Percentiles rank a stretch among this genome's conserved stretches.
Conservation (phyloP, 1,140 invertebrate species). For the Lineus longissimus region DNA sequence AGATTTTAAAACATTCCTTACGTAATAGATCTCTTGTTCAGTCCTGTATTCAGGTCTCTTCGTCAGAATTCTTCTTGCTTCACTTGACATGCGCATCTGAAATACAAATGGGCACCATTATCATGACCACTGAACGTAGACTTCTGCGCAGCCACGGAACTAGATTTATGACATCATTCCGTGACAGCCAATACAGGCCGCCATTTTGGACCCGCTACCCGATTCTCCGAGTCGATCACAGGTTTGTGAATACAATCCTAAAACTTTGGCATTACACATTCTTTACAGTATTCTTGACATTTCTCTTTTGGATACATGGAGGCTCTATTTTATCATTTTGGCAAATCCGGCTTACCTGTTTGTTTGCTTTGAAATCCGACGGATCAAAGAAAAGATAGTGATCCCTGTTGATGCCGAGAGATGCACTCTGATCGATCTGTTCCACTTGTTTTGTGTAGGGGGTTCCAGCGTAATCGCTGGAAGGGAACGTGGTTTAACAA, state of each 20-base stretch:
- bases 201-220: no score
- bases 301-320: not conserved
- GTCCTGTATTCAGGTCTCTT: constrained; percentile 18
- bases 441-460: not conserved
- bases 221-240: not conserved
- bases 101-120: not conserved
- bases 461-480: not conserved
- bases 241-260: not conserved
- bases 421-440: not conserved
- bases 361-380: constrained; percentile 26
- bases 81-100: constrained; percentile 25
- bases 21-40: constrained; percentile 25
- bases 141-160: not conserved
- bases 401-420: constrained; percentile 18
- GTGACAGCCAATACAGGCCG: not conserved
- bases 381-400: constrained; percentile 28
- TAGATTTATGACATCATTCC: not conserved
- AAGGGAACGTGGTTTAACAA: no score
- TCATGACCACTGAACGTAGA: not conserved
- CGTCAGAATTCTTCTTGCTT: constrained; percentile 26
- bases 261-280: not conserved
- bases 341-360: constrained; percentile 16
- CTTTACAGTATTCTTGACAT: not conserved
- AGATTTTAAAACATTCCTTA: no score
- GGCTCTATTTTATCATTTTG: no score